Evolutionary conservation across 2,888 invertebrate species (phyloP), one percentile per base, ranked within the genome.

Genomic region (Globia sparganii): DNA sequence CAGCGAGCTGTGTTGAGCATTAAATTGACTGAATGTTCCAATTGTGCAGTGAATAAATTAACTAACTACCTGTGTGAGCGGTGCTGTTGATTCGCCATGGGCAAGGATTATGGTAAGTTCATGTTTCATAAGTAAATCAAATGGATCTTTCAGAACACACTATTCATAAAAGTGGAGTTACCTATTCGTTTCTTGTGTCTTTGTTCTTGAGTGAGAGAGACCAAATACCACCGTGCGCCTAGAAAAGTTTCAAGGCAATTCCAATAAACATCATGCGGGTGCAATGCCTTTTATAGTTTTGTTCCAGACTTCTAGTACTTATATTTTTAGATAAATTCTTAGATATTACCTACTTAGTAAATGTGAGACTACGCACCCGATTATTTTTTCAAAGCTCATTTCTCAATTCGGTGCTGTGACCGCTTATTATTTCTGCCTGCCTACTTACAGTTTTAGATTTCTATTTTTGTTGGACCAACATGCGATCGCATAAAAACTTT

Each of bases 101-200:
- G 93, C 75, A 95, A 95, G 90, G 94, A 94, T 87, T 95, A 94
- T 82, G 95, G 95, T 95, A 87, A 91, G 93, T 91, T 69, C 11
- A 61, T 80, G 15, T 65, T 81, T 66, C 1, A 13, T 69, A 49
- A n/a, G n/a, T n/a, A n/a, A 65, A 46, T 62, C 1, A 46, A 43
- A 43, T 43, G 2, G 18, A 43, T 49, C 6, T 65, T 40, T 34
- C 15, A 25, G 28, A 37, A 28, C 5, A 0, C 28, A 46, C 11
- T 53, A 59, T 31, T 53, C 43, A 11, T 49, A 28, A 9, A 25
- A 15, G 1, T 53, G n/a, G 25, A 25, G 56, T 31, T 40, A n/a
- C n/a, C n/a, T n/a, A 53, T 66, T 18, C 3, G 15, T 67, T 46
- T 15, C n/a, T 58, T 43, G 8, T 61, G 15, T 13, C n/a, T 56